Conservation (phyloP, 2,888 invertebrate species). For the Microctonus hyperodae region DNA sequence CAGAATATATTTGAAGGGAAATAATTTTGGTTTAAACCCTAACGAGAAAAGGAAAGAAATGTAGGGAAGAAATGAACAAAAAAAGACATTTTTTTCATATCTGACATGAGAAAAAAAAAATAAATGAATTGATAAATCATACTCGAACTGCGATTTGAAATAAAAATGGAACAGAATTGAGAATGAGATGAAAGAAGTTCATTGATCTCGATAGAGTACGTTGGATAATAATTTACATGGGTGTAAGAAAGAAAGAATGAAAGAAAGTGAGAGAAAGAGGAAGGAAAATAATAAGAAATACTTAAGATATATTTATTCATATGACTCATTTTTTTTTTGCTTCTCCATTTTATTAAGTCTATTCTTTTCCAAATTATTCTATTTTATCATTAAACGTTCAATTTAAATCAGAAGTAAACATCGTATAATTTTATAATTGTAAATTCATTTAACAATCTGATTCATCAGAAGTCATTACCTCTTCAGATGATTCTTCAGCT, state of each 20-base stretch:
- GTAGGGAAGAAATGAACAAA: background rate
- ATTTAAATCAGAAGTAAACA: no score
- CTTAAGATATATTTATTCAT: no score
- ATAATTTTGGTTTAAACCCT: constrained; percentile 16
- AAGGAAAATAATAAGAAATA: no score
- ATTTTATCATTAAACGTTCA: no score
- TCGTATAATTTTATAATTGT: no score
- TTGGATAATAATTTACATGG: background rate
- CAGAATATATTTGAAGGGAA: constrained; percentile 9
- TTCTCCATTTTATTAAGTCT: no score
- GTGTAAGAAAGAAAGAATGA: no score
- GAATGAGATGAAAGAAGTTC: constrained; percentile 1
- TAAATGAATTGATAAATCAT: background rate
- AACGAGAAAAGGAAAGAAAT: background rate
- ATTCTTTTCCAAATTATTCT: background rate
- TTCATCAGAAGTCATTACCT: no score
- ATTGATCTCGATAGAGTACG: constrained; percentile 9
- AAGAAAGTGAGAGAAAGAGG: background rate
- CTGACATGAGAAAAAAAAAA: background rate
- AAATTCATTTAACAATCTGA: no score
- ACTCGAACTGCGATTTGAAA: background rate
- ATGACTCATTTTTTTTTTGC: no score
- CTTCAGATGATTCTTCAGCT: no score
- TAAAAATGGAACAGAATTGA: background rate
- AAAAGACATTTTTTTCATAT: background rate